Conservation (phyloP, 2,113 vertebrate species). For the Trematocara marginatum region DNA sequence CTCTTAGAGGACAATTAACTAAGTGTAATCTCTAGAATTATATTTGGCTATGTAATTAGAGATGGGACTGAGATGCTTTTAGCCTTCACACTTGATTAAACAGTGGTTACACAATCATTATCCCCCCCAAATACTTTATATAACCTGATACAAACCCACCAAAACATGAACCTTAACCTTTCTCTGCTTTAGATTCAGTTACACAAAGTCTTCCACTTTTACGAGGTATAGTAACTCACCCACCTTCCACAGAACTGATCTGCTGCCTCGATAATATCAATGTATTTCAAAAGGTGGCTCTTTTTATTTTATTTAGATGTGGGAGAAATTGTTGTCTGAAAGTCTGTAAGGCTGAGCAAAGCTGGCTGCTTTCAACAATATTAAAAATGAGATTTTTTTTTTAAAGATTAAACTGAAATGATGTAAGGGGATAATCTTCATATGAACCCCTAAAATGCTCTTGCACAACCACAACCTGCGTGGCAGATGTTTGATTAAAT, state of each 20-base stretch:
- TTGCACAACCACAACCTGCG: background rate
- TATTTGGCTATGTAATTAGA: conserved; percentile 9
- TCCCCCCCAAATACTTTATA: conserved; percentile 6
- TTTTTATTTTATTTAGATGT: background rate
- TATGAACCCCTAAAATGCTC: background rate
- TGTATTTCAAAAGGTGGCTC: background rate
- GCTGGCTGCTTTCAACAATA: conserved; percentile 23
- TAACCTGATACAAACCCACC: conserved; percentile 21
- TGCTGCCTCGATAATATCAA: background rate
- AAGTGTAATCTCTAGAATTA: background rate
- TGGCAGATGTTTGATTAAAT: background rate
- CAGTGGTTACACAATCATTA: conserved; percentile 21
- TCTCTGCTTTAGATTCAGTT: background rate
- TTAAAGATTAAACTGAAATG: conserved; percentile 8
- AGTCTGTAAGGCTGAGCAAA: background rate
- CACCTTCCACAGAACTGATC: background rate
- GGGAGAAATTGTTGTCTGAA: background rate
- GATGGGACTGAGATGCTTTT: conserved; percentile 13
- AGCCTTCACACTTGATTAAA: conserved; percentile 7
- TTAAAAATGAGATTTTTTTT: conserved; percentile 21
- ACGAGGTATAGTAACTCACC: background rate
- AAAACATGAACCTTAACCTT: background rate
- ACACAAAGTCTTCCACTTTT: background rate
- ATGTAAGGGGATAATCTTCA: conserved; percentile 12
- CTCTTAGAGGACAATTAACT: conserved; percentile 9